A percentile compares a stretch with the other conserved stretches of the same genome.
phyloP scores from a whole-genome alignment of 2,888 invertebrate genomes.

The Sabatieria punctata region DNA sequence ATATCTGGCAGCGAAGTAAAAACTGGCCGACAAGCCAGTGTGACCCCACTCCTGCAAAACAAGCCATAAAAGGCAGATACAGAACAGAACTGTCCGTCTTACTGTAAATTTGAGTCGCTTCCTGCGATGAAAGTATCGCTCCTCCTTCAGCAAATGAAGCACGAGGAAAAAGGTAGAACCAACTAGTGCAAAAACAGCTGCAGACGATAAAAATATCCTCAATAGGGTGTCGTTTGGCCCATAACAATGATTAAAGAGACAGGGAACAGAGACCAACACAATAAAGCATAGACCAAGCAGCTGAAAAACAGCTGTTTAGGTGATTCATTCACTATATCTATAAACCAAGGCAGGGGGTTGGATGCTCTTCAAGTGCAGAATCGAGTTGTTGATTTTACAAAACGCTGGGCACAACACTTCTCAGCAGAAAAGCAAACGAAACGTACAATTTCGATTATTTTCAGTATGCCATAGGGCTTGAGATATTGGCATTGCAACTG shows the following conservation, averaged over 20 bases:
- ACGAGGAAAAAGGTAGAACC: not conserved
- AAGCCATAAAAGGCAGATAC: not conserved
- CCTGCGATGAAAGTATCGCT: not conserved
- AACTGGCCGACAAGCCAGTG: not conserved
- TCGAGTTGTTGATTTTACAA: too few relatives aligned
- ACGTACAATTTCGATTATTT: not conserved
- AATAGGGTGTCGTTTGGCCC: too few relatives aligned
- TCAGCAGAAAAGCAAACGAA: not conserved
- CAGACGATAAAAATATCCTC: too few relatives aligned
- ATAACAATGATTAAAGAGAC: not conserved
- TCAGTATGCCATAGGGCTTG: not conserved
- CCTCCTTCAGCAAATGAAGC: not conserved
- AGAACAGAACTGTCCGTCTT: not conserved
- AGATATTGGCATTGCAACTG: not conserved
- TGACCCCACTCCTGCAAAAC: not conserved
- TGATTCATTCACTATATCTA: too few relatives aligned
- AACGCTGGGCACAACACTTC: too few relatives aligned
- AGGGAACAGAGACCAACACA: not conserved
- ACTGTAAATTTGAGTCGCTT: not conserved
- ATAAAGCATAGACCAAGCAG: not conserved
- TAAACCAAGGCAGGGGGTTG: too few relatives aligned
- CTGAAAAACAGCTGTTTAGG: too few relatives aligned
- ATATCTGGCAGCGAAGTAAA: not conserved
- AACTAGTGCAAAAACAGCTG: not conserved
- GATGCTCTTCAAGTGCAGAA: too few relatives aligned